Evolutionary conservation across 1,140 invertebrate species (phyloP).

Genomic region (Akabosia matsudoensis): DNA sequence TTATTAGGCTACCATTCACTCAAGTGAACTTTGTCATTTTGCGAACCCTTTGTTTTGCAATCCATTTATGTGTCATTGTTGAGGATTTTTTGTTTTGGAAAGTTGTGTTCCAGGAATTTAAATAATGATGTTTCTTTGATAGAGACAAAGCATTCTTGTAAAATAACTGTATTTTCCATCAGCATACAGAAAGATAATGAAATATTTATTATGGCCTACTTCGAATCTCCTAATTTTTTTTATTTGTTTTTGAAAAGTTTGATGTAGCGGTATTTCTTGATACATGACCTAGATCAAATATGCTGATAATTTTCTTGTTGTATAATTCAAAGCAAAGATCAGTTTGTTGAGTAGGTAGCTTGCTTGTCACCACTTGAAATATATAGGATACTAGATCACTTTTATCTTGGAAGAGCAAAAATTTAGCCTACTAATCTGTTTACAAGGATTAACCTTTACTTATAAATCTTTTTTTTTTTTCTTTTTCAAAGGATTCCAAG

Average conservation of each 20-base stretch:
- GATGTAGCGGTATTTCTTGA: slow-evolving; percentile 9
- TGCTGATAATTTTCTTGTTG: neutral
- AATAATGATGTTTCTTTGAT: too few species aligned
- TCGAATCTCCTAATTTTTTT: too few species aligned
- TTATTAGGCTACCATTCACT: too few species aligned
- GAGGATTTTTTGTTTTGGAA: too few species aligned
- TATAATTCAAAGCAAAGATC: neutral
- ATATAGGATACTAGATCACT: too few species aligned
- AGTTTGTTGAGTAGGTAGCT: too few species aligned
- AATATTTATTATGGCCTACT: slow-evolving; percentile 17
- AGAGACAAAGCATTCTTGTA: too few species aligned
- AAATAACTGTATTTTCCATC: too few species aligned
- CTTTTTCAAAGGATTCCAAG: slow-evolving; percentile 58
- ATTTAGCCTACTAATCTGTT: slow-evolving; percentile 10
- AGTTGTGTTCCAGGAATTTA: neutral
- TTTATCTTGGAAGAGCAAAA: neutral
- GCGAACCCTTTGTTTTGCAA: neutral
- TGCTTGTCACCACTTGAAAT: too few species aligned
- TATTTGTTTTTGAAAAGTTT: too few species aligned
- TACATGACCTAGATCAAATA: slow-evolving; percentile 15
- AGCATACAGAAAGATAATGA: too few species aligned
- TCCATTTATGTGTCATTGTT: neutral
- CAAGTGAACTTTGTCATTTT: neutral
- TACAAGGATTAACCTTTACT: slow-evolving; percentile 18
- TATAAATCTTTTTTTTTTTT: slow-evolving; percentile 18